Evolutionary conservation across 2,888 invertebrate species (phyloP).

Genomic region (Erebia palarica): DNA sequence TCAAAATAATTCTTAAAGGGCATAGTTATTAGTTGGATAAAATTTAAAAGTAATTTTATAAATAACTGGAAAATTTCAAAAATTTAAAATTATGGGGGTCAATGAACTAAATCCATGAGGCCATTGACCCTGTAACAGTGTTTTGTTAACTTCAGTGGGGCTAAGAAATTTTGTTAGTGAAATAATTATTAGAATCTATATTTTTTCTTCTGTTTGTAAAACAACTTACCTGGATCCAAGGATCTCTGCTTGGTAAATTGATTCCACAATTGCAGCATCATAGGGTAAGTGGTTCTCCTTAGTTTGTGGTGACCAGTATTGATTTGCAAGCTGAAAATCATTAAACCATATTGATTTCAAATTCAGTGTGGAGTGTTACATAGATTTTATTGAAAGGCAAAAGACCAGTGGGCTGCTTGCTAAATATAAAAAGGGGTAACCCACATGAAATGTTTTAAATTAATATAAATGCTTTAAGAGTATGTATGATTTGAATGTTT

Average conservation of each 20-base stretch:
- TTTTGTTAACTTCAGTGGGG: conserved; percentile 73
- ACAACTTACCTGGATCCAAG: conserved; percentile 87
- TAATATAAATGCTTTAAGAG: not conserved
- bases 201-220: conserved; percentile 31
- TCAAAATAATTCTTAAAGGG: not conserved
- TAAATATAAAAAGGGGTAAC: conserved; percentile 37
- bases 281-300: conserved; percentile 87
- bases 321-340: conserved; percentile 89
- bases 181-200: conserved; percentile 37
- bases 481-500: not conserved
- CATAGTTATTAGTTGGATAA: not conserved
- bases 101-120: conserved; percentile 68
- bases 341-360: conserved; percentile 71
- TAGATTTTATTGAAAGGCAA: conserved; percentile 60
- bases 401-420: conserved; percentile 69
- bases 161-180: conserved; percentile 54
- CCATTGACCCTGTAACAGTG: conserved; percentile 65
- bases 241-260: conserved; percentile 94
- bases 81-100: conserved; percentile 60
- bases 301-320: conserved; percentile 96
- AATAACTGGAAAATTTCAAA: conserved; percentile 55
- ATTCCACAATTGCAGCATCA: conserved; percentile 91
- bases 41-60: not conserved
- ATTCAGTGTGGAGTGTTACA: conserved; percentile 72
- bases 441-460: conserved; percentile 40